These are phyloP conservation scores for Squalus acanthias DNA, from an alignment of 2,797 vertebrate genomes.

Conservation along the genomic window DNA sequence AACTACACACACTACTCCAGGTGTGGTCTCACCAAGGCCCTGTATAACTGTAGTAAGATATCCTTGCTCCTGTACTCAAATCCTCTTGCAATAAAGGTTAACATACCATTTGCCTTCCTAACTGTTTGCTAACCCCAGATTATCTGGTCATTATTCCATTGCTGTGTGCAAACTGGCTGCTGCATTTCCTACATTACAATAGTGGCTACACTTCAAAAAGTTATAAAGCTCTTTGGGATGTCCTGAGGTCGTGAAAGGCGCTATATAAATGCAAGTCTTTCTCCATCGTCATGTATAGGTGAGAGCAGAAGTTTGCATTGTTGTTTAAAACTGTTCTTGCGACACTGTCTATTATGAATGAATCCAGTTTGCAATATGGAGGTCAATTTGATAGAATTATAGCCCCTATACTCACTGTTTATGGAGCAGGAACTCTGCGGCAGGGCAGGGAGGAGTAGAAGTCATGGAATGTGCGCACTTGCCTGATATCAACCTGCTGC, in stretches of 20 bases:
- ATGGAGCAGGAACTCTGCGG: not conserved
- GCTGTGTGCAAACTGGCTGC: not conserved
- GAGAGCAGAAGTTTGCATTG: not conserved
- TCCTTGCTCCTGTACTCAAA: no score
- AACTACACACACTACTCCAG: no score
- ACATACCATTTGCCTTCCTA: no score
- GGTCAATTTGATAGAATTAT: not conserved
- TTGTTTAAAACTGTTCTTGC: not conserved
- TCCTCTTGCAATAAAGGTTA: no score
- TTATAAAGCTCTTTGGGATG: not conserved
- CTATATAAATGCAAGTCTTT: not conserved
- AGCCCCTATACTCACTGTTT: not conserved
- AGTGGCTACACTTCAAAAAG: not conserved
- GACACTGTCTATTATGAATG: not conserved
- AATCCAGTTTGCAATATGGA: not conserved
- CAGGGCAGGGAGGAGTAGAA: not conserved
- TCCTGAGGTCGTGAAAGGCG: not conserved
- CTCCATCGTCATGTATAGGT: not conserved
- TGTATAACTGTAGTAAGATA: no score
- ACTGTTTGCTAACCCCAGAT: not conserved
- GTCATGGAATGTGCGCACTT: not conserved
- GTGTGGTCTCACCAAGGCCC: no score
- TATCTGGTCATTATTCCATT: not conserved
- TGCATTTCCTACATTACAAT: not conserved
- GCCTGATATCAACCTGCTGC: no score